phyloP scores from a whole-genome alignment of 2,113 vertebrate genomes.

The Petroica traversi region DNA sequence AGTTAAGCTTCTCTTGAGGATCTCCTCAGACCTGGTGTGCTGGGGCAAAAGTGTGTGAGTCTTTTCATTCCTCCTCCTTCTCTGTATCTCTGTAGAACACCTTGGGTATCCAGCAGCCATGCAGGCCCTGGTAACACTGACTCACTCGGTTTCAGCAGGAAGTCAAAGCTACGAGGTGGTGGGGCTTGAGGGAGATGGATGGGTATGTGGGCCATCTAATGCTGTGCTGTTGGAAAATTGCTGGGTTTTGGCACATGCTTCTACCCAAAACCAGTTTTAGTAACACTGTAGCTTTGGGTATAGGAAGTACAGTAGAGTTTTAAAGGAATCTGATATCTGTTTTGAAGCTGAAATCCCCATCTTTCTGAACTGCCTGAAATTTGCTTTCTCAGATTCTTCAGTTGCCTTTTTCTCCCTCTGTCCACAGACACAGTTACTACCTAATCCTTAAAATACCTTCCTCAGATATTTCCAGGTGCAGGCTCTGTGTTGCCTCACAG shows the following conservation, averaged over 20 bases:
- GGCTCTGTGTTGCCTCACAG: not conserved
- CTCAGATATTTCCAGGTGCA: not conserved
- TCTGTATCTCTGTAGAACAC: not conserved
- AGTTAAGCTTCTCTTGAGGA: not conserved
- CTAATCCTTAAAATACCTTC: not conserved
- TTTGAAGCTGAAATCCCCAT: not conserved
- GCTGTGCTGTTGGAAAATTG: not conserved
- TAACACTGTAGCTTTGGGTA: not conserved
- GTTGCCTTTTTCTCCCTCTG: not conserved
- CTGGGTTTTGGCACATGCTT: not conserved
- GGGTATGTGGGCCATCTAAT: not conserved
- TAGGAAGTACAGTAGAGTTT: not conserved
- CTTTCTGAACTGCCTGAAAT: not conserved
- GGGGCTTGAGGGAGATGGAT: not conserved
- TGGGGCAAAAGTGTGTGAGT: not conserved
- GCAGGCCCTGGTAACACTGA: not conserved
- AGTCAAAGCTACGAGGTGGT: not conserved
- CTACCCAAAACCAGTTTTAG: not conserved
- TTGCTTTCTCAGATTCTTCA: not conserved
- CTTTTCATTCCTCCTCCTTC: not conserved
- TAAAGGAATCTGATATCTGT: not conserved
- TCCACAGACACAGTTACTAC: not conserved
- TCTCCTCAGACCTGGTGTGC: not conserved
- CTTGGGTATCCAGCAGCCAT: not conserved
- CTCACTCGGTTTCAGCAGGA: not conserved